Evolutionary conservation across 2,888 invertebrate genomes (phyloP).

Genomic region (Cheilosia vernalis): DNA sequence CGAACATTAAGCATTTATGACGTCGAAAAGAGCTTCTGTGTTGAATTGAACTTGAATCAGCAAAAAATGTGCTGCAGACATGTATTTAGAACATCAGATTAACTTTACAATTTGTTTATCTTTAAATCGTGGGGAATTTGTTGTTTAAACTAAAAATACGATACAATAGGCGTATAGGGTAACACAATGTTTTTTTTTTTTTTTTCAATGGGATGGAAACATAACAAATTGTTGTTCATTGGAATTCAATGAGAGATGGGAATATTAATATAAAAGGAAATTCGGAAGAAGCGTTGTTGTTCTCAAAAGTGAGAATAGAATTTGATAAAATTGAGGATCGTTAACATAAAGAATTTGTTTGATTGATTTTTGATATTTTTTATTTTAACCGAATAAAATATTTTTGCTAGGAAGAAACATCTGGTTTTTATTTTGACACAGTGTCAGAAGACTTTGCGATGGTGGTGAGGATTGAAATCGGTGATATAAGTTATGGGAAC

Average conservation of each 20-base stretch:
- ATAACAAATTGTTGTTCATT: background rate
- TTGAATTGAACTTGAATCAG: no score
- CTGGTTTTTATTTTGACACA: no score
- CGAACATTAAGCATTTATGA: no score
- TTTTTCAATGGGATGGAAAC: background rate
- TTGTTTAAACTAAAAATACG: conserved; percentile 22
- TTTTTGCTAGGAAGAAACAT: background rate
- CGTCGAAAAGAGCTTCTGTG: no score
- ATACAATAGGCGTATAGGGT: background rate
- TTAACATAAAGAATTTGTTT: background rate
- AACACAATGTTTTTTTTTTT: background rate
- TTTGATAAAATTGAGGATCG: background rate
- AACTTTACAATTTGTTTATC: background rate
- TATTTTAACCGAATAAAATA: background rate
- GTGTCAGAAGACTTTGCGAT: no score
- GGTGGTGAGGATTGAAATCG: no score
- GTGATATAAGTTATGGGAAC: no score
- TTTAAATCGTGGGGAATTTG: background rate
- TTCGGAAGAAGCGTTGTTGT: background rate
- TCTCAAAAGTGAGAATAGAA: background rate
- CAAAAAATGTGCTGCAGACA: no score
- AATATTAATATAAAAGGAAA: conserved; percentile 5
- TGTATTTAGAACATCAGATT: no score
- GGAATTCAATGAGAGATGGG: conserved; percentile 4
- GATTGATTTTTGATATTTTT: no score